phyloP scores from a whole-genome alignment of 1,140 invertebrate genomes.

The Dendroctonus valens region DNA sequence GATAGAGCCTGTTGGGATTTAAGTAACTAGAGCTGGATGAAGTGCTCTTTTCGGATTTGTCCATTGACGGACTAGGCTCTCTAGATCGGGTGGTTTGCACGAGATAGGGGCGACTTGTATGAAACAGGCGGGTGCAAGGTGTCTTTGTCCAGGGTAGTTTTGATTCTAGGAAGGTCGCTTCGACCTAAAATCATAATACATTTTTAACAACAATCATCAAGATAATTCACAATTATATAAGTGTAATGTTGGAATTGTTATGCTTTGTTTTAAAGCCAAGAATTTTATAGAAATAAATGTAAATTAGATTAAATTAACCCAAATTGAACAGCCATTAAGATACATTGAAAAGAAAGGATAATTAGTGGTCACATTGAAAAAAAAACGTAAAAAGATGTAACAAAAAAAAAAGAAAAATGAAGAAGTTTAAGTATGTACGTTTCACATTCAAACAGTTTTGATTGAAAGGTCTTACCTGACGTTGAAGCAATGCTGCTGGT shows the following conservation, averaged over 20 bases:
- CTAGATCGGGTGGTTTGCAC: constrained; percentile 42
- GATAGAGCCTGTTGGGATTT: constrained; percentile 44
- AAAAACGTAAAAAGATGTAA: not conserved
- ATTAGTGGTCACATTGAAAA: too few species aligned
- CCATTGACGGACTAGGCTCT: constrained; percentile 46
- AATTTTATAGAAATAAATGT: too few species aligned
- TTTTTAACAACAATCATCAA: too few species aligned
- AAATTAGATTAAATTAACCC: too few species aligned
- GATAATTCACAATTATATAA: too few species aligned
- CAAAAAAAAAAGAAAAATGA: too few species aligned
- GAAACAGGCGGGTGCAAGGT: constrained; percentile 44
- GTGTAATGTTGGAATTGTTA: too few species aligned
- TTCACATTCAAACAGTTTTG: not conserved
- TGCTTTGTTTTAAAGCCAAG: too few species aligned
- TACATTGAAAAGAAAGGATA: too few species aligned
- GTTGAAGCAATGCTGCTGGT: constrained; percentile 14
- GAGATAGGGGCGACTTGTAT: constrained; percentile 39
- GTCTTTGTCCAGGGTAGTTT: constrained; percentile 42
- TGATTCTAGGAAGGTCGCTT: constrained; percentile 34
- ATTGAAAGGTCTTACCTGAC: not conserved
- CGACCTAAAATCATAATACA: constrained; percentile 24
- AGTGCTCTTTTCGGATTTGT: constrained; percentile 39
- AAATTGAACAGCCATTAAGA: too few species aligned
- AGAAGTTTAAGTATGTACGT: not conserved
- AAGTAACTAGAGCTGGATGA: constrained; percentile 38